Conservation (phyloP, 1,140 invertebrate species). For the Pogonomyrmex barbatus region DNA sequence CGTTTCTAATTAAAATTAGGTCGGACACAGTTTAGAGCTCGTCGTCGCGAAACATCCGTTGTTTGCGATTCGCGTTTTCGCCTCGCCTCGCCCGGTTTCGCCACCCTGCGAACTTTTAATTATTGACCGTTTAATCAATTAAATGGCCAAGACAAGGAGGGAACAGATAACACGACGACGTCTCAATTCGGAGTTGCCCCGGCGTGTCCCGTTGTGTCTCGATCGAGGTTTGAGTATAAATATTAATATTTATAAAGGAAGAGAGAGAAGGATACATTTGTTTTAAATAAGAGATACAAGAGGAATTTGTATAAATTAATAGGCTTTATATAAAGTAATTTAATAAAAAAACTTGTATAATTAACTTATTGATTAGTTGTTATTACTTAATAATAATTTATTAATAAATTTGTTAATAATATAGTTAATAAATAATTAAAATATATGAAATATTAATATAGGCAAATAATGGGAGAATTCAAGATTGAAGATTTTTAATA, state of each 20-base stretch:
- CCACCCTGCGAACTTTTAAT: background rate
- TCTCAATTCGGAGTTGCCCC: conserved; percentile 23
- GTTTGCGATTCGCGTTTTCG: conserved; percentile 13
- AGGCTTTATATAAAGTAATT: background rate
- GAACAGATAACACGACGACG: conserved; percentile 18
- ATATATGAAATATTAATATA: too few species aligned
- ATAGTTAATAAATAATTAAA: too few species aligned
- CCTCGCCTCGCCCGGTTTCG: background rate
- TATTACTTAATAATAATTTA: too few species aligned
- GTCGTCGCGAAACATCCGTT: conserved; percentile 20
- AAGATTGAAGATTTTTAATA: background rate
- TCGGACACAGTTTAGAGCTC: conserved; percentile 41
- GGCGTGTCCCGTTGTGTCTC: background rate
- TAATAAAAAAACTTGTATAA: background rate
- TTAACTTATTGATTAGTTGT: background rate
- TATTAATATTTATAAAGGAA: background rate
- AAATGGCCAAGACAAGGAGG: background rate
- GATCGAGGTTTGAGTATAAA: background rate
- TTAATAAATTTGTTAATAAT: too few species aligned
- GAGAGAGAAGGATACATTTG: background rate
- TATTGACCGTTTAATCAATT: conserved; percentile 54
- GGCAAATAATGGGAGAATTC: background rate
- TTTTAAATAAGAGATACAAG: background rate
- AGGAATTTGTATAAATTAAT: background rate
- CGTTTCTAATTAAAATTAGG: conserved; percentile 70